Percentiles rank a stretch among this genome's conserved stretches.
phyloP scores from a whole-genome alignment of 2,113 vertebrate genomes.

The Xiphias gladius region DNA sequence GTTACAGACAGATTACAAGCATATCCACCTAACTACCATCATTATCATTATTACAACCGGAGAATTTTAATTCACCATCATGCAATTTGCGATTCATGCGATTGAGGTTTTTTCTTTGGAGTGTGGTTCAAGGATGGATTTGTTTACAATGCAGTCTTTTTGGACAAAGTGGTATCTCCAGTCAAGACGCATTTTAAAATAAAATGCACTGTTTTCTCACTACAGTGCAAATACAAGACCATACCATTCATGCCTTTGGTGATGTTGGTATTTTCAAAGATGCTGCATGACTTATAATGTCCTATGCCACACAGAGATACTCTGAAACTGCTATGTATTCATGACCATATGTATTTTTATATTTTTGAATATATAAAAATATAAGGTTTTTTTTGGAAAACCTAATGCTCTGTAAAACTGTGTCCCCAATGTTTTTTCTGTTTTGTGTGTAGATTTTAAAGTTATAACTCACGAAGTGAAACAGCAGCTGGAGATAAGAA shows the following conservation, averaged over 20 bases:
- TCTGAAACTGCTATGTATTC: slow-evolving; percentile 20
- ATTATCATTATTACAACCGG: slow-evolving; percentile 66
- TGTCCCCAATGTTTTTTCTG: slow-evolving; percentile 5
- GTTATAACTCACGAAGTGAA: slow-evolving; percentile 39
- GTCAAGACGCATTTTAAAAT: slow-evolving; percentile 31
- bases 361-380: too few relatives aligned
- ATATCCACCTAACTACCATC: slow-evolving; percentile 58
- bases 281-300: slow-evolving; percentile 7
- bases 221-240: neutral
- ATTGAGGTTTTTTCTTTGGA: slow-evolving; percentile 59
- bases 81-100: slow-evolving; percentile 52
- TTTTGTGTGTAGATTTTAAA: slow-evolving; percentile 14
- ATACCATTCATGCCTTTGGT: slow-evolving; percentile 18
- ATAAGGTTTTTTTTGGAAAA: too few relatives aligned
- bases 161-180: slow-evolving; percentile 28
- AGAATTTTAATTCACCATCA: slow-evolving; percentile 67
- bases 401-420: slow-evolving; percentile 6
- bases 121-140: slow-evolving; percentile 46
- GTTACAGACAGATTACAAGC: slow-evolving; percentile 66
- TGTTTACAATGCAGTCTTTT: slow-evolving; percentile 48
- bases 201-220: slow-evolving; percentile 6
- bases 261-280: slow-evolving; percentile 29
- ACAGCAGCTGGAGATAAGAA: slow-evolving; percentile 52
- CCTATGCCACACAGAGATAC: slow-evolving; percentile 11
- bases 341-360: neutral